These are phyloP conservation scores for Sipha maydis DNA, from an alignment of 2,888 invertebrate genomes.

Conservation along the genomic window DNA sequence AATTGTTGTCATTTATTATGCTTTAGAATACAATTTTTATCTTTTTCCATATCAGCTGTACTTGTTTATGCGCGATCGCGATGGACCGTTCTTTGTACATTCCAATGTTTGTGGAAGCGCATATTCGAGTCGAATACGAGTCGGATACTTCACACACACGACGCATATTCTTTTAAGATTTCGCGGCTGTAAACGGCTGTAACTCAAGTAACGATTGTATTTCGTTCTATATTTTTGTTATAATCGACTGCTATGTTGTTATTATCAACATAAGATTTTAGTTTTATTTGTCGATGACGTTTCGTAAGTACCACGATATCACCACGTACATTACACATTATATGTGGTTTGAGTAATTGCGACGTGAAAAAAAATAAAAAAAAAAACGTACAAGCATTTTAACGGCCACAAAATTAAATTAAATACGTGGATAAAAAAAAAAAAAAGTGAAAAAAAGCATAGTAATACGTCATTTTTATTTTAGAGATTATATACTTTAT, in stretches of 20 bases:
- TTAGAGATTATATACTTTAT: conserved; percentile 2
- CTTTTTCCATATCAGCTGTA: neutral
- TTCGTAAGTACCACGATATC: neutral
- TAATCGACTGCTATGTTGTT: neutral
- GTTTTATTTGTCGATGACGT: neutral
- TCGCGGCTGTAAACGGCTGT: too few species aligned
- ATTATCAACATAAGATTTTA: neutral
- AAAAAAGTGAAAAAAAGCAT: neutral
- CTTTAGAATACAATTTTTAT: neutral
- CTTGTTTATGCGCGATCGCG: neutral
- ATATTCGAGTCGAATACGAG: too few species aligned
- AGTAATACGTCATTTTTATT: neutral
- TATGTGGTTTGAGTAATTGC: neutral
- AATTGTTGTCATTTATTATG: neutral
- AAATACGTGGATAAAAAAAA: neutral
- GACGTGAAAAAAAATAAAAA: neutral
- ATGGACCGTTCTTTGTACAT: too few species aligned
- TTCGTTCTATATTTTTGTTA: too few species aligned
- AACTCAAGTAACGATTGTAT: too few species aligned
- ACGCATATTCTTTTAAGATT: too few species aligned
- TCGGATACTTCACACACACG: too few species aligned
- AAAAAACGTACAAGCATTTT: too few species aligned
- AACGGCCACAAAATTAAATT: neutral
- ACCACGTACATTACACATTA: neutral
- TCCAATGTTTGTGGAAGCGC: too few species aligned